Base-by-base conservation (phyloP, 1,140 invertebrate species). In the Ips nitidus region DNA sequence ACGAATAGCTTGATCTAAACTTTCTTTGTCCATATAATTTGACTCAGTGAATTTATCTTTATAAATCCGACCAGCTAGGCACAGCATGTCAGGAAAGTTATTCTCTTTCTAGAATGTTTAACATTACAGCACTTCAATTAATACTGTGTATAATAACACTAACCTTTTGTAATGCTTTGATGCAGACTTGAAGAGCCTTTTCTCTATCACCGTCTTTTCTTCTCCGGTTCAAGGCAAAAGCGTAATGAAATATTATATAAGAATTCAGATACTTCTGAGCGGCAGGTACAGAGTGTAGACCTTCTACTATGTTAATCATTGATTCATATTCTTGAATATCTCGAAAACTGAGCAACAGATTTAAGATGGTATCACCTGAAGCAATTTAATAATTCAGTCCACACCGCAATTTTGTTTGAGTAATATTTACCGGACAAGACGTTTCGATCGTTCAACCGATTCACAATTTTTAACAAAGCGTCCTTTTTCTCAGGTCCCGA, bases 41-140 rank as follows among this genome's bases (percentile, higher is more conserved):
- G 94, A 97, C 83, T 98, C 96, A 36, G 98, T 94, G 84, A 99
- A 99, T 80, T 93, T 97, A 82, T 99, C 98, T 82, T 99, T 99
- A 80, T 99, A 98, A 78, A 99, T 99, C 66, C 98, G 87, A 1
- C 98, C 98, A 82, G 97, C 98, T 1, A 99, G 85, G 79, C 98
- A 98, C n/a, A 99, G 81, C 89, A 99, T 97, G 81, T 99, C 98
- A 0, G 92, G 93, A 77, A 96, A 94, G 79, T 94, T 89, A 81
- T 97, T 96, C 81, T 97, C 94, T 81, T 95, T 93, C 77, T 78
- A 68, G 62, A 76, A 75, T 57, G 8, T 42, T 4, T 42, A 59
- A 59, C 38, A 37, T 58, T 47, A 64, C 59, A n/a, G n/a, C 41
- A 56, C 40, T 45, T 43, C 38, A 4, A 41, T 38, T 53, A 41